These are phyloP conservation scores for Drosophila paulistorum DNA, from an alignment of 1,140 invertebrate genomes.

Conservation along the genomic window DNA sequence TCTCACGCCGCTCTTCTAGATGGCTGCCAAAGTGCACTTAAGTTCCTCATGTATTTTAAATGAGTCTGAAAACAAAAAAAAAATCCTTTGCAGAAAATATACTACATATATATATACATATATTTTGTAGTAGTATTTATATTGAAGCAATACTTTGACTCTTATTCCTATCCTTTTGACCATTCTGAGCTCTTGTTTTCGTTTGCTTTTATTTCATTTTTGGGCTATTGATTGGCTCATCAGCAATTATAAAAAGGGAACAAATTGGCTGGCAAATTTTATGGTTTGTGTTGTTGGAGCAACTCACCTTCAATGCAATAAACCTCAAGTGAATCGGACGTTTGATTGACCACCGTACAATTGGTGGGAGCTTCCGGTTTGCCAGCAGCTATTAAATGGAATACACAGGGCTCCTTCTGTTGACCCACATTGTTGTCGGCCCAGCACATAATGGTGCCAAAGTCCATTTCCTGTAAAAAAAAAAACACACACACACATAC, in stretches of 20 bases:
- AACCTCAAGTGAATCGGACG: conserved; percentile 90
- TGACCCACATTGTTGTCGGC: conserved; percentile 87
- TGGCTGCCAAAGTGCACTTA: conserved; percentile 81
- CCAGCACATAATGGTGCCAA: conserved; percentile 89
- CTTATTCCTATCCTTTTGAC: neutral
- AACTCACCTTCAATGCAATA: conserved; percentile 87
- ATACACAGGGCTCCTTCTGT: conserved; percentile 88
- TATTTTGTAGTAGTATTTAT: neutral
- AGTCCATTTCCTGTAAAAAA: conserved; percentile 85
- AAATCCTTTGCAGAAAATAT: conserved; percentile 75
- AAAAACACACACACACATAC: neutral
- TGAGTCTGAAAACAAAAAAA: conserved; percentile 59
- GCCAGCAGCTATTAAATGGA: conserved; percentile 89
- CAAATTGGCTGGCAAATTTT: conserved; percentile 59
- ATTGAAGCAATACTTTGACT: conserved; percentile 23
- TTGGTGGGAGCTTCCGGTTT: conserved; percentile 92
- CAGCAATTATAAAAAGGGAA: conserved; percentile 67
- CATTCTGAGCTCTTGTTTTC: neutral
- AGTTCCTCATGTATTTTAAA: conserved; percentile 83
- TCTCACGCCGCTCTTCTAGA: conserved; percentile 54
- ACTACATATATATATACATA: conserved; percentile 33
- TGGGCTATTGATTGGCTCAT: conserved; percentile 73
- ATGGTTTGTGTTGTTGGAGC: conserved; percentile 6
- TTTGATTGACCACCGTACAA: conserved; percentile 91
- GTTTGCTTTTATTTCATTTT: conserved; percentile 16